Evolutionary conservation across 2,113 vertebrate genomes (phyloP).

Genomic region (Podilymbus podiceps): DNA sequence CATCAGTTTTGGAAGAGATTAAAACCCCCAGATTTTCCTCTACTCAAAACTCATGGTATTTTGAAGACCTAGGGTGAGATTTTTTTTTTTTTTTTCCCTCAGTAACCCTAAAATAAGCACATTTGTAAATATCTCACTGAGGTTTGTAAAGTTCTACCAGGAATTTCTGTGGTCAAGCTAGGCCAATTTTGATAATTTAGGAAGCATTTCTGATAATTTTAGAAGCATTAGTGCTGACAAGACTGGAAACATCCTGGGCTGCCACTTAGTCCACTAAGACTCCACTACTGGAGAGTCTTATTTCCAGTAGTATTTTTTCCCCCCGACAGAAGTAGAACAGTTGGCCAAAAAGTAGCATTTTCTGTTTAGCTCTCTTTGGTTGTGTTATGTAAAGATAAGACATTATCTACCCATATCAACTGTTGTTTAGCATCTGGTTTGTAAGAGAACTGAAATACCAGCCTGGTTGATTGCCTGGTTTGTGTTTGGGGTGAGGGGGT

Average conservation of each 20-base stretch:
- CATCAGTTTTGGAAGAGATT: background rate
- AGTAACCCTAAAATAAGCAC: background rate
- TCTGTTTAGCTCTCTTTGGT: background rate
- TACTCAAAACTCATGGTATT: background rate
- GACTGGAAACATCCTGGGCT: background rate
- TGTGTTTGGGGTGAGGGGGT: too few species aligned
- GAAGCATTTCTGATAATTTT: background rate
- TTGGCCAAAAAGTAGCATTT: background rate
- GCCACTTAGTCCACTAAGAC: background rate
- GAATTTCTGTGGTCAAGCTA: background rate
- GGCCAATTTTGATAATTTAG: background rate
- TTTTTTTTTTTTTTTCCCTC: background rate
- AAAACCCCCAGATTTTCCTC: background rate
- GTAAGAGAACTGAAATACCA: background rate
- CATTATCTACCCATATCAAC: background rate
- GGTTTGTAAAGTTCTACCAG: background rate
- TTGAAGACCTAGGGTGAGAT: background rate
- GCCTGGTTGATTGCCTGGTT: background rate
- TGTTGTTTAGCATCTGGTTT: background rate
- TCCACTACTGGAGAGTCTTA: too few species aligned
- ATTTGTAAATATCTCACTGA: background rate
- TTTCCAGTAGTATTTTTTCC: background rate
- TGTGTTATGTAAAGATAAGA: background rate
- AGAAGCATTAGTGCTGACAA: background rate
- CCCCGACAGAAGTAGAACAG: background rate